Conservation (phyloP, 2,797 vertebrate species). For the Brotogeris chrysoptera region DNA sequence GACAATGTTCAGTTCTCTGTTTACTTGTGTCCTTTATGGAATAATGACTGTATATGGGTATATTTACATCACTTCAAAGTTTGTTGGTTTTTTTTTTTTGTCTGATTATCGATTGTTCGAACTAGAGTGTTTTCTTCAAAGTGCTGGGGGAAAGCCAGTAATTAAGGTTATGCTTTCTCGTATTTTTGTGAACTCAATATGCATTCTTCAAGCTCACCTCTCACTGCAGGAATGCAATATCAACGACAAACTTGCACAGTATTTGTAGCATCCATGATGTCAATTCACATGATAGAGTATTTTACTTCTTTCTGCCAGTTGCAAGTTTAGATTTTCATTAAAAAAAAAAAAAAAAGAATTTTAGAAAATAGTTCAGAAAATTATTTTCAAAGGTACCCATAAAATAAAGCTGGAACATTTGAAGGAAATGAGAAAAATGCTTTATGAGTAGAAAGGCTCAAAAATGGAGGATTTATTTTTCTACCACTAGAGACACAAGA, state of each 20-base stretch:
- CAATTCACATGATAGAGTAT: not conserved
- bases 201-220: not conserved
- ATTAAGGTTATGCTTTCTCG: not conserved
- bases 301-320: not conserved
- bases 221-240: not conserved
- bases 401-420: not conserved
- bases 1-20: not conserved
- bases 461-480: slow-evolving; percentile 1
- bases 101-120: not conserved
- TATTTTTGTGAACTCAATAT: not conserved
- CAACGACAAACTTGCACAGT: not conserved
- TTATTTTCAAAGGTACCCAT: not conserved
- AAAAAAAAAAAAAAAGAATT: not conserved
- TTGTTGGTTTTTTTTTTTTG: not conserved
- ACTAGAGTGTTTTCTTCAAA: not conserved
- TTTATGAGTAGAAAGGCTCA: not conserved
- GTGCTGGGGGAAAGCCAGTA: not conserved
- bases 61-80: not conserved
- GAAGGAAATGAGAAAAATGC: not conserved
- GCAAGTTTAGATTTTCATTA: not conserved
- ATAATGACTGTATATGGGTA: not conserved
- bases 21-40: not conserved
- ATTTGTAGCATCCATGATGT: not conserved
- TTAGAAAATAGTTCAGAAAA: not conserved
- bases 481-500: not conserved